Evolutionary conservation across 2,797 vertebrate genomes (phyloP), one percentile per base, ranked within the genome.

Genomic region (Chelonia mydas): DNA sequence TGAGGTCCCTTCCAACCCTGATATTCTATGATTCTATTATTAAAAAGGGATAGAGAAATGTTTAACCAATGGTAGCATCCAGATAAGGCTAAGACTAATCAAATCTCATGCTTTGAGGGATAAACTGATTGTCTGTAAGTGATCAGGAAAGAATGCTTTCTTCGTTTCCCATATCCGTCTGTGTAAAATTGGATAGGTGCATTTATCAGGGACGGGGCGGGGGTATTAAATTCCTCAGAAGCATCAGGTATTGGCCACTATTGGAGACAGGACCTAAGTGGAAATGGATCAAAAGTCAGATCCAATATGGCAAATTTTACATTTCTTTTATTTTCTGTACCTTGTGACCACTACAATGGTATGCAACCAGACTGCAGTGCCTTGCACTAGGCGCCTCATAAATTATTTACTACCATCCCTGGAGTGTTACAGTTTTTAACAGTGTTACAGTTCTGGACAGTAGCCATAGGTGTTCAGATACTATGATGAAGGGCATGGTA

Each of bases 331-430:
- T 89, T 86, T 96, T 92, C 92, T 76, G 25, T 76, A 45, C 49
- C 16, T 88, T 80, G 19, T 76, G 81, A 49, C 68, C 59, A 88
- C 45, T 47, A 81, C 90, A 84, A 28, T 65, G 86, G 12, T 50
- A 54, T 28, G 59, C 54, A 91, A 85, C 49, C 47, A 92, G 27
- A 86, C 0, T 16, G 17, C 78, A 88, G 47, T 92, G 87, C 89
- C n/a, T 16, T 90, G 50, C 54, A 61, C 54, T 68, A 94, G 81
- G 25, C 84, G 84, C 33, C 85, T 92, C 86, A 88, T 90, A 83
- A 68, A 54, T 23, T 74, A 90, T 87, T 89, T 81, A 94, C 96
- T 96, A 94, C 95, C 83, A 95, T 97, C 13, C 27, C 27, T 28
- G 15, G 92, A 92, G 94, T 96, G 95, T 89, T 27, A 79, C 57